phyloP scores from a whole-genome alignment of 2,113 vertebrate genomes.

The Macrotis lagotis region DNA sequence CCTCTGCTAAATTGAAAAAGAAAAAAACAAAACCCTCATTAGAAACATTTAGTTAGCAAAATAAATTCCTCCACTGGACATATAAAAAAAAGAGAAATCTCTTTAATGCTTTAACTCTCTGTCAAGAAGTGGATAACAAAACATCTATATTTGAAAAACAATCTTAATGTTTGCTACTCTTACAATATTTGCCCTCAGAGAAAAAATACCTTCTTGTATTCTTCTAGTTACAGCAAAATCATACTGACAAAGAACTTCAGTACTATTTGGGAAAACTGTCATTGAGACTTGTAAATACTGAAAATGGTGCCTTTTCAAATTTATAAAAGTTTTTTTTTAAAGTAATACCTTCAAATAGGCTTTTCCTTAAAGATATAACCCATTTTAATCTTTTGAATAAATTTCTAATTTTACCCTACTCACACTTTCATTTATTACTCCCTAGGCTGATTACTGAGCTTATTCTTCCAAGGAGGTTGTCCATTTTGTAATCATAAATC shows the following conservation, averaged over 20 bases:
- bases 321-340: neutral
- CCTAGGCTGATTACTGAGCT: neutral
- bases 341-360: neutral
- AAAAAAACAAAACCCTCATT: neutral
- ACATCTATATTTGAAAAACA: conserved; percentile 1
- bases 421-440: neutral
- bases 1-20: neutral
- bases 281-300: neutral
- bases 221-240: neutral
- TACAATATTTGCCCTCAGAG: conserved; percentile 8
- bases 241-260: neutral
- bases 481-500: conserved; percentile 44
- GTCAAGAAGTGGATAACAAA: neutral
- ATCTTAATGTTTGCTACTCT: too few relatives aligned
- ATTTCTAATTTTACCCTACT: neutral
- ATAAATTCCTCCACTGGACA: neutral
- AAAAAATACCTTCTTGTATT: neutral
- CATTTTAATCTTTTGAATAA: conserved; percentile 36
- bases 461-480: conserved; percentile 1
- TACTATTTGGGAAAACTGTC: conserved; percentile 12
- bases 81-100: neutral
- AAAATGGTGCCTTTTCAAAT: conserved; percentile 23
- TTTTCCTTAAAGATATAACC: neutral
- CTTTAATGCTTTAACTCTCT: neutral
- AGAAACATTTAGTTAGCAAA: neutral